These are phyloP conservation scores for Ladona fulva DNA, from an alignment of 1,140 invertebrate species.

Conservation along the genomic window DNA sequence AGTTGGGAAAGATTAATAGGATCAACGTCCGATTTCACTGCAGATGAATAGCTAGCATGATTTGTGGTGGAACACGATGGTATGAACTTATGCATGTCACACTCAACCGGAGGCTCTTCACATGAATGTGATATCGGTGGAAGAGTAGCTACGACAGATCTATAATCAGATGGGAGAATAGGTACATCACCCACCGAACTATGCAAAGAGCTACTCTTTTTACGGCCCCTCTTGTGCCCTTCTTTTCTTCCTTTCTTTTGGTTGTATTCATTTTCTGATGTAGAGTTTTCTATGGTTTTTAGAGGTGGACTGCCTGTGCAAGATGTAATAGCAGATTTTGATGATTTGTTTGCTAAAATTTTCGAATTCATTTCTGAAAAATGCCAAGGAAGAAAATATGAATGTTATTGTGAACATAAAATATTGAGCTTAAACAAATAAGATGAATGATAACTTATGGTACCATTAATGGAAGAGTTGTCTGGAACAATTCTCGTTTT, in stretches of 20 bases:
- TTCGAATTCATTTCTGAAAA: no score
- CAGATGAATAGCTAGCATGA: neutral
- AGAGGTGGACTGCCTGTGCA: neutral
- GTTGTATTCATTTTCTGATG: neutral
- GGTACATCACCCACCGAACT: neutral
- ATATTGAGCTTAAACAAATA: no score
- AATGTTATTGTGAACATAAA: no score
- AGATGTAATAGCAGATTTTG: neutral
- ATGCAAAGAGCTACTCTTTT: neutral
- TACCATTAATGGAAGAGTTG: no score
- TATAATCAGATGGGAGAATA: neutral
- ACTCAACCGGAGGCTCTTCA: neutral
- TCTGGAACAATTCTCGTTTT: no score
- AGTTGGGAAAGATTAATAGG: neutral
- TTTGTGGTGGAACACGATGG: neutral
- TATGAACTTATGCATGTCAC: neutral
- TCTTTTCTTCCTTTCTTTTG: neutral
- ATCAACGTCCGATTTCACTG: neutral
- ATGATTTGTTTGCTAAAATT: no score
- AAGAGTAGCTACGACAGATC: neutral
- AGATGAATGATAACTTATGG: no score
- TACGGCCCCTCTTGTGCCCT: neutral
- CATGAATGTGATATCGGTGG: neutral
- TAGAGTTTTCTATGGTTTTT: neutral
- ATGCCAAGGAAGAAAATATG: no score